Conservation (phyloP, 2,797 vertebrate species). For the Melanotaenia maccullochi region DNA sequence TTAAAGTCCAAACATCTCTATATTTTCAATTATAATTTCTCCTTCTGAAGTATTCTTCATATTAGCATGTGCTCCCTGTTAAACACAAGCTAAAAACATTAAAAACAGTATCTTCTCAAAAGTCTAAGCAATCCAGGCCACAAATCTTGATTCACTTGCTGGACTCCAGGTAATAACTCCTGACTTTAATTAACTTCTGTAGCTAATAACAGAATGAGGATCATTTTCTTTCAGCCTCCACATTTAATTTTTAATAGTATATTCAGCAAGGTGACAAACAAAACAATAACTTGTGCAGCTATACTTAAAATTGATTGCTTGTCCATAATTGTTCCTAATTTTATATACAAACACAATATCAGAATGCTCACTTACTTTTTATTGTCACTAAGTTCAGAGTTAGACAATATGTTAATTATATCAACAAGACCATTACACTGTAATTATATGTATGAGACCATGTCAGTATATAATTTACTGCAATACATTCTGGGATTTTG, state of each 20-base stretch:
- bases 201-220: background rate
- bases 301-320: background rate
- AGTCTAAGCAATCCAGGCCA: background rate
- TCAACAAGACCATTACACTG: constrained; percentile 52
- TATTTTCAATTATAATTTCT: background rate
- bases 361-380: constrained; percentile 8
- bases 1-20: background rate
- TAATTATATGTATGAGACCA: constrained; percentile 56
- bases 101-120: too few species aligned
- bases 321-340: background rate
- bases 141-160: background rate
- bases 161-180: background rate
- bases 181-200: background rate
- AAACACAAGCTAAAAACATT: background rate
- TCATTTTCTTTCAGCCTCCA: background rate
- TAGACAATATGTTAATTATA: constrained; percentile 22
- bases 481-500: constrained; percentile 60
- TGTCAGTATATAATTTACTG: constrained; percentile 48
- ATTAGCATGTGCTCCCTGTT: background rate
- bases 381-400: constrained; percentile 6
- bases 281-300: background rate
- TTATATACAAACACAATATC: background rate
- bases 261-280: background rate
- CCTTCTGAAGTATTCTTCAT: background rate
- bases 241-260: background rate